Base-by-base conservation (phyloP, 2,113 vertebrate genomes). In the Astatoreochromis straeleni region DNA sequence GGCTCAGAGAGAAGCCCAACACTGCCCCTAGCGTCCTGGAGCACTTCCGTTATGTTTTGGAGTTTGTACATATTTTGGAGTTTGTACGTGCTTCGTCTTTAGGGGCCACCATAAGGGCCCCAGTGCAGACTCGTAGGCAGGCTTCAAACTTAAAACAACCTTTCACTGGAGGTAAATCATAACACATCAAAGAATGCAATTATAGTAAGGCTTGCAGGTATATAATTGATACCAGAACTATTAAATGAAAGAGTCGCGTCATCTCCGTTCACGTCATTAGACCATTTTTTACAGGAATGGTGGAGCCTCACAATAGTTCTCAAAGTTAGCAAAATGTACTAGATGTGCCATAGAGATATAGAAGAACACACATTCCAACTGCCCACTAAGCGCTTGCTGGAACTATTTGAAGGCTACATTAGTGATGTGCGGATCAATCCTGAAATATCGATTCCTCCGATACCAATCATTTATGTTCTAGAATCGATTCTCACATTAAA, bases 171-270 rank as follows among this genome's bases (percentile, higher is more conserved):
- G 60, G 60, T n/a, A 1, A 65, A 35, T 35, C 9, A 63, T 35
- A 65, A 63, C 58, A 33, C 58, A 19, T 63, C 29, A 63, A 35
- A 65, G 31, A 35, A 65, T 35, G 60, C 31, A 35, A n/a, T 35
- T 65, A 65, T 12, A 65, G 60, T 65, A 65, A 65, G 60, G 60
- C 9, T 12, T 0, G 3, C 60, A 35, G 17, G 17, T 31, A 63
- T 35, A 19, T 35, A 65, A 65, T 31, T 17, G 17, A 35, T 65
- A 65, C 58, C 60, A n/a, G 60, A 35, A 35, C 60, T 5, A 35
- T 5, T 35, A 35, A n/a, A 65, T 35, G 31, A 35, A 65, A 65
- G 31, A 65, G 60, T 35, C 0, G 17, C 9, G 0, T 63, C 58
- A n/a, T 1, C 31, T 63, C 9, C 2, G 0, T 63, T 65, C 60